These are phyloP conservation scores for Pelagia noctiluca DNA, from an alignment of 30 jellyfish, hydroid and myxozoan genomes.

Conservation along the genomic window DNA sequence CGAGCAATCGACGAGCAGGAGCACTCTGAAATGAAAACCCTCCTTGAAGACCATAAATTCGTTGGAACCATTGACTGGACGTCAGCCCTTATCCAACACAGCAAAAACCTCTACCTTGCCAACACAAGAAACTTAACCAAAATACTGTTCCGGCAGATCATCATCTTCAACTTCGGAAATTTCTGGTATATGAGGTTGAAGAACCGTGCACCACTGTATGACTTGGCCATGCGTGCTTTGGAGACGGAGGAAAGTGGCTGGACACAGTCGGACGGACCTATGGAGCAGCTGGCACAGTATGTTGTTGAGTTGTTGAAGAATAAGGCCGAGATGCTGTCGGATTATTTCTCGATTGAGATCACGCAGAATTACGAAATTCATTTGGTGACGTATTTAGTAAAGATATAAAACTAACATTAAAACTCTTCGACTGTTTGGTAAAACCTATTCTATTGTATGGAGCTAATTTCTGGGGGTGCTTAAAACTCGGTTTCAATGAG, in stretches of 20 bases:
- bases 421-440: too few species aligned
- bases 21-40: constrained; percentile 69
- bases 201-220: constrained; percentile 85
- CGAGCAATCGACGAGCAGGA: constrained; percentile 73
- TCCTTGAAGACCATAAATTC: constrained; percentile 83
- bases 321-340: constrained; percentile 91
- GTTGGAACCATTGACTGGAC: constrained; percentile 93
- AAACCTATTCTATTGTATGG: too few species aligned
- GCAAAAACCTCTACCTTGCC: constrained; percentile 80
- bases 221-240: constrained; percentile 79
- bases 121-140: constrained; percentile 61
- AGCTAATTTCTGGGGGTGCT: too few species aligned
- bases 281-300: constrained; percentile 81
- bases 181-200: constrained; percentile 79
- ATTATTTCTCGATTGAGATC: constrained; percentile 89
- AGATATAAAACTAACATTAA: too few species aligned
- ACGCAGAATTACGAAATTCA: too few species aligned
- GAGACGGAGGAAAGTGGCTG: constrained; percentile 90
- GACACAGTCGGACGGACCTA: constrained; percentile 90
- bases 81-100: constrained; percentile 83
- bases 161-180: constrained; percentile 78
- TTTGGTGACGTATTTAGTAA: too few species aligned
- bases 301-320: constrained; percentile 66
- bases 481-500: too few species aligned
- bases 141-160: constrained; percentile 84